Base-by-base conservation (phyloP, 1,140 invertebrate genomes). In the Lanistes nyassanus region DNA sequence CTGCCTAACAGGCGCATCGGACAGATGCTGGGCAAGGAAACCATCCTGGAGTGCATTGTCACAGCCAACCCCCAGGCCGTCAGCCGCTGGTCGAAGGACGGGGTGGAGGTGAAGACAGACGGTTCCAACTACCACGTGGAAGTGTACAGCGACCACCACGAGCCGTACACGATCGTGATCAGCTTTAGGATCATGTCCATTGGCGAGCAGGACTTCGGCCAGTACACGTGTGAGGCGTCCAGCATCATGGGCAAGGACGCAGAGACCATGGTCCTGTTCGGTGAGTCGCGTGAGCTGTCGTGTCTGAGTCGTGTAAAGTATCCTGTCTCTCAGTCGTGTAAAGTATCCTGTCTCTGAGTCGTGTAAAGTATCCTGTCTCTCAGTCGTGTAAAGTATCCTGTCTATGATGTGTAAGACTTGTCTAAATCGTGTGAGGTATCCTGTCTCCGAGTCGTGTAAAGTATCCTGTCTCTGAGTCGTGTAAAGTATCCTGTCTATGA, bases 181-280 rank as follows among this genome's bases (percentile, higher is more conserved):
- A 92, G 92, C 91, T 91, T 98, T 74, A 91, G 93, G 62, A 96
- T 98, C 82, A 91, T 93, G 81, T 92, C 92, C 83, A 95, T 97
- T 87, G 92, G 92, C 6, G 89, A 92, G 77, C 91, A 92, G 31
- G 96, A 97, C 88, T 94, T 95, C 81, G 95, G 96, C 29, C 94
- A 94, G 69, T 98, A 97, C 91, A 95, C 94, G 86, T 97, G 96
- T 86, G 93, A 97, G 70, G 95, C 95, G 71, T 96, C 95, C 76
- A 97, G 97, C 88, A 95, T 94, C 21, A 90, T 97, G 53, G 96
- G 96, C 69, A 93, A 92, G 85, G 95, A 95, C 53, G 94, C 95
- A 87, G 94, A 94, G 68, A 94, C 93, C 9, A 91, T 97, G 77
- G 90, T 95, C 81, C 91, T 97, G 58, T 96, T 96, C 90, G 94